Evolutionary conservation across 2,888 invertebrate genomes (phyloP).

Genomic region (Ditula angustiorana): DNA sequence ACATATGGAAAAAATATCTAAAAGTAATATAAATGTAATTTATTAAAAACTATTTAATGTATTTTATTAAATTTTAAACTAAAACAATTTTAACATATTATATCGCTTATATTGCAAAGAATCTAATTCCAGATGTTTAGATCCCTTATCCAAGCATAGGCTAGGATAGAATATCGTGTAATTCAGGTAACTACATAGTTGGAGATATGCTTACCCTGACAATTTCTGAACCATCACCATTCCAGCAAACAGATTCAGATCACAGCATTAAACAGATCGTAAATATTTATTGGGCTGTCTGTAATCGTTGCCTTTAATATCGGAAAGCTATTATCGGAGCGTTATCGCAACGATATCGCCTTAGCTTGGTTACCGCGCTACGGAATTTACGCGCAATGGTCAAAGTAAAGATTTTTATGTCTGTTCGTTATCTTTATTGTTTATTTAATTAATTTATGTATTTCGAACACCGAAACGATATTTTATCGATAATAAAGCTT

Average conservation of each 20-base stretch:
- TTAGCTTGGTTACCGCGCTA: constrained; percentile 12
- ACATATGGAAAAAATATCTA: too few species aligned
- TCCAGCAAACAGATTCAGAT: constrained; percentile 26
- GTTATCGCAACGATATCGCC: constrained; percentile 55
- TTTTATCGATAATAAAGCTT: neutral
- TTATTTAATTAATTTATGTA: neutral
- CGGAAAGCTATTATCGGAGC: constrained; percentile 57
- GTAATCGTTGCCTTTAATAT: constrained; percentile 46
- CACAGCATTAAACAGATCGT: constrained; percentile 33
- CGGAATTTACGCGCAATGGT: constrained; percentile 20
- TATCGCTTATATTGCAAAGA: too few species aligned
- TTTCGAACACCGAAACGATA: neutral
- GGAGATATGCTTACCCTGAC: constrained; percentile 2
- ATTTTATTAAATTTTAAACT: too few species aligned
- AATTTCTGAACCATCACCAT: neutral
- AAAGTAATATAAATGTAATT: too few species aligned
- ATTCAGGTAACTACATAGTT: too few species aligned
- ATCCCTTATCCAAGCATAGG: too few species aligned
- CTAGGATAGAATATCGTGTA: too few species aligned
- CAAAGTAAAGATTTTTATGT: constrained; percentile 18
- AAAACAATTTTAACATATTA: too few species aligned
- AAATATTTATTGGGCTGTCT: constrained; percentile 34
- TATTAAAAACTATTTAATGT: too few species aligned
- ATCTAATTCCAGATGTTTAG: too few species aligned
- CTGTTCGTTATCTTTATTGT: neutral